phyloP scores from a whole-genome alignment of 2,113 vertebrate species.

The Perognathus longimembris region DNA sequence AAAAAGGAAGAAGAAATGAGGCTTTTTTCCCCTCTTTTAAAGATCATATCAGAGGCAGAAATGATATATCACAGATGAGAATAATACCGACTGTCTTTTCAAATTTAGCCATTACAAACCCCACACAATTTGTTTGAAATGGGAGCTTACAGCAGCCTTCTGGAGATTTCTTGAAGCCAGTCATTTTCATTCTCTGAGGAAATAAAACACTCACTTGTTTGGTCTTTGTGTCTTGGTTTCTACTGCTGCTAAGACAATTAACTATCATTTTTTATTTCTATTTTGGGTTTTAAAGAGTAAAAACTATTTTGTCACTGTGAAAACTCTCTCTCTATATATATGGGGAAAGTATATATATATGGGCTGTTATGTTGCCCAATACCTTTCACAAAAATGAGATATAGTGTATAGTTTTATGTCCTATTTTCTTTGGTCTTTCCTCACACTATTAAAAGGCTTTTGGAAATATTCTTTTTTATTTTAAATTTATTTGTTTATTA shows the following conservation, averaged over 20 bases:
- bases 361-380: not conserved
- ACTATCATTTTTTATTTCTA: slow-evolving; percentile 68
- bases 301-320: slow-evolving; percentile 53
- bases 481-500: no score
- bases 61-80: slow-evolving; percentile 78
- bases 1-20: slow-evolving; percentile 64
- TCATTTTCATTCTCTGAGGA: slow-evolving; percentile 68
- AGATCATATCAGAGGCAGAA: slow-evolving; percentile 77
- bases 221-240: slow-evolving; percentile 64
- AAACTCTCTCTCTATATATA: no score
- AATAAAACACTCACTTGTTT: slow-evolving; percentile 69
- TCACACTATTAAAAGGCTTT: slow-evolving; percentile 15
- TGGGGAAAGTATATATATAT: not conserved
- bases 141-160: slow-evolving; percentile 62
- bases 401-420: not conserved
- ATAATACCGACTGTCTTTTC: slow-evolving; percentile 80
- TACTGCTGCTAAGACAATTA: slow-evolving; percentile 65
- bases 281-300: slow-evolving; percentile 63
- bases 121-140: slow-evolving; percentile 75
- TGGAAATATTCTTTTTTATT: slow-evolving; percentile 51
- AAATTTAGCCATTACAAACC: slow-evolving; percentile 77
- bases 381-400: slow-evolving; percentile 36
- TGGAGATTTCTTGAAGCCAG: slow-evolving; percentile 64
- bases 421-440: slow-evolving; percentile 20
- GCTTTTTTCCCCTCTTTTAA: slow-evolving; percentile 56